Base-by-base conservation (phyloP, 2,888 invertebrate species). In the Abrostola triplasia region DNA sequence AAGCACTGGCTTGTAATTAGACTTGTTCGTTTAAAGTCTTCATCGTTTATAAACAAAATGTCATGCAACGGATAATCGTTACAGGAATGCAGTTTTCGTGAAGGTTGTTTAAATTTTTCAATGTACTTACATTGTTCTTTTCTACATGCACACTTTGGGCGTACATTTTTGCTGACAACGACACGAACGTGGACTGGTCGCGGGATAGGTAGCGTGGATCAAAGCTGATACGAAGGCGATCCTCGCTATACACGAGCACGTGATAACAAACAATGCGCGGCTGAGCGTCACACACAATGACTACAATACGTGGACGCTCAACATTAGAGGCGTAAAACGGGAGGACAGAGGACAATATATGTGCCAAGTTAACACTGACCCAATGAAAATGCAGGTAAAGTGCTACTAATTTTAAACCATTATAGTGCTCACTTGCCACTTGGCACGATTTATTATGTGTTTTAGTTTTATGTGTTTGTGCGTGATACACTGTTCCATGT, bases 291-390 rank as follows among this genome's bases (percentile, higher is more conserved):
- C 98, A 74, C 98, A 98, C 95, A 98, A 97, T 93, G 98, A 98
- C 95, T 97, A 96, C 95, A 98, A 98, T 92, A 98, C 98, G 83
- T 98, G 98, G 98, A 98, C 98, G 69, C 95, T 98, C 81, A 97
- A 97, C 92, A 98, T 98, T 88, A 96, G 97, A 80, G 96, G 97
- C 79, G 98, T 98, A 79, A 96, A 97, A 88, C 95, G 97, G 82
- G 97, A 98, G 89, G 98, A 98, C 93, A 95, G 98, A 70, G 98
- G 98, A 83, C 97, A 97, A 90, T 98, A 98, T 91, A 98, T 98
- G 98, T 98, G 98, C 95, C 98, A 98, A 96, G 98, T 98, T 86
- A 98, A 98, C 93, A 98, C 98, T 65, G 97, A 98, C 92, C 98
- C 98, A 53, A 98, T 98, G 98, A 98, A 98, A 95, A 98, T 98